Conservation (phyloP, 1,140 invertebrate genomes). For the Drosophila ohnishii region DNA sequence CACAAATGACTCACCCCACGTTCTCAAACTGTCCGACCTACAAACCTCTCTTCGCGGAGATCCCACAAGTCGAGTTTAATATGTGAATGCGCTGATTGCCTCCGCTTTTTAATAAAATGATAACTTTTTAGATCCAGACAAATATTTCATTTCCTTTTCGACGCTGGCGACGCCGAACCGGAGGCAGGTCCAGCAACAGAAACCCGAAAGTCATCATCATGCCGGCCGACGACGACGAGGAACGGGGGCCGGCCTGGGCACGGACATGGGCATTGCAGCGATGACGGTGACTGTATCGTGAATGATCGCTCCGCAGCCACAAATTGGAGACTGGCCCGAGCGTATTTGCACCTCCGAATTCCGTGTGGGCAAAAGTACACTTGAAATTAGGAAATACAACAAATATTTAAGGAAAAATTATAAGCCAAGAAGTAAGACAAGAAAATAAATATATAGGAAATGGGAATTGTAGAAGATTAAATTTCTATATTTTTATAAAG, state of each 20-base stretch:
- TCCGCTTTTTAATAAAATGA: conserved; percentile 82
- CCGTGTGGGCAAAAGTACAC: conserved; percentile 70
- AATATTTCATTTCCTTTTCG: conserved; percentile 82
- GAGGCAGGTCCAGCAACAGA: conserved; percentile 31
- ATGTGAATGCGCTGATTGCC: conserved; percentile 83
- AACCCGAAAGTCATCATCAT: conserved; percentile 73
- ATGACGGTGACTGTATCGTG: conserved; percentile 52
- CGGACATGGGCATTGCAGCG: conserved; percentile 33
- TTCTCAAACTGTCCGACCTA: conserved; percentile 45
- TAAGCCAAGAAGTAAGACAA: not conserved
- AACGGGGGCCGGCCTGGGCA: conserved; percentile 19
- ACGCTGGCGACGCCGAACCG: conserved; percentile 46
- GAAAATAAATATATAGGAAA: not conserved
- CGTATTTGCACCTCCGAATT: conserved; percentile 82
- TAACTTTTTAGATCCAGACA: conserved; percentile 81
- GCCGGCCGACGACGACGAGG: not conserved
- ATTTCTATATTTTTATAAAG: too few species aligned
- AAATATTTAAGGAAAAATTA: not conserved
- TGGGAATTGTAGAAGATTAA: too few species aligned
- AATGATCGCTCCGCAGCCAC: conserved; percentile 76
- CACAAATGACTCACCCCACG: conserved; percentile 52
- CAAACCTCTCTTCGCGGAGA: conserved; percentile 52
- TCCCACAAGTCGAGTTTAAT: conserved; percentile 77
- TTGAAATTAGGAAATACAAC: not conserved
- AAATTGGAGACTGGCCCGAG: conserved; percentile 77